Evolutionary conservation across 2,797 vertebrate genomes (phyloP).

Genomic region (Pristis pectinata): DNA sequence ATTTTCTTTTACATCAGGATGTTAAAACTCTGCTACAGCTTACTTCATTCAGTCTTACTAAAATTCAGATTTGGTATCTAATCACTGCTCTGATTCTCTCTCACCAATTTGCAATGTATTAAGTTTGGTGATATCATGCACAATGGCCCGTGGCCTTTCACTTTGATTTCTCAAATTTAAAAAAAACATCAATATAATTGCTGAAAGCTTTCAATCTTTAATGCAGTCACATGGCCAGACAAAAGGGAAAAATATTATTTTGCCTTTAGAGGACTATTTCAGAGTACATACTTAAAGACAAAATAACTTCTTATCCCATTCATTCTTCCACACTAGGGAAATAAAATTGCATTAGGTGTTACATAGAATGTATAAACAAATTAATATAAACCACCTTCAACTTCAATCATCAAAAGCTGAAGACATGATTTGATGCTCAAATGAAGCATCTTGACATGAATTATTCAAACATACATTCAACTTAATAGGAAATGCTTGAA

Average conservation of each 20-base stretch:
- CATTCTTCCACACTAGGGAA: not conserved
- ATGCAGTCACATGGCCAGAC: not conserved
- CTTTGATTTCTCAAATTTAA: not conserved
- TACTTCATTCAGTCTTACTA: not conserved
- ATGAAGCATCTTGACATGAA: not conserved
- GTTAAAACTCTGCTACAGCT: not conserved
- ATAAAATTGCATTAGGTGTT: conserved; percentile 12
- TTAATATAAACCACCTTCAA: conserved; percentile 14
- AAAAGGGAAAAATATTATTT: not conserved
- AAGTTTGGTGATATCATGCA: conserved; percentile 2
- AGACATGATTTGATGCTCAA: not conserved
- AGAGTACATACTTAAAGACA: conserved; percentile 6
- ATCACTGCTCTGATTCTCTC: not conserved
- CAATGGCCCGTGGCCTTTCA: not conserved
- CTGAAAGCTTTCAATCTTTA: not conserved
- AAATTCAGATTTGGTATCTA: not conserved
- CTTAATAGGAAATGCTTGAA: conserved; percentile 20
- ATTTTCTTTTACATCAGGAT: not conserved
- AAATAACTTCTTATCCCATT: not conserved
- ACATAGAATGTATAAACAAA: conserved; percentile 23
- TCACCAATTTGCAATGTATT: not conserved
- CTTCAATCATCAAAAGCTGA: not conserved
- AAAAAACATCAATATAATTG: not conserved
- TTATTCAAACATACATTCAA: conserved; percentile 25
- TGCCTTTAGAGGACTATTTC: not conserved